Percentiles rank a stretch among this genome's conserved stretches.
phyloP scores from a whole-genome alignment of 2,797 vertebrate species.

The Hapalemur alaotrensis region DNA sequence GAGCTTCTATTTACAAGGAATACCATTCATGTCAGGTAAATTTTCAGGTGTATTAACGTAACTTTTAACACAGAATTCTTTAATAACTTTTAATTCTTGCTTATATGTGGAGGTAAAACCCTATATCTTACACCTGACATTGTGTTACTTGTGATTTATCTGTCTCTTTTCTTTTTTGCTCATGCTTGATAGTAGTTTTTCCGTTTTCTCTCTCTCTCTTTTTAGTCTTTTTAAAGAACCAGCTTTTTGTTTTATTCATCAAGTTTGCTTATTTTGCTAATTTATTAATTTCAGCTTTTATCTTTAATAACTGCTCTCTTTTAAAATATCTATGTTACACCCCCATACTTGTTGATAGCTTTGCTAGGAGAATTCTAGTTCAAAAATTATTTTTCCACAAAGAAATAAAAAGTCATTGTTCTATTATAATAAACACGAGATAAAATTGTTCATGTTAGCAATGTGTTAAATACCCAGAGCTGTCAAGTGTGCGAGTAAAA shows the following conservation, averaged over 20 bases:
- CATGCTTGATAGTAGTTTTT: background rate
- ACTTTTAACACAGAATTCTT: background rate
- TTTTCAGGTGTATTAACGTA: background rate
- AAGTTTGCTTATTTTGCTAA: background rate
- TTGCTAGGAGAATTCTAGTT: constrained; percentile 1
- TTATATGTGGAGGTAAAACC: background rate
- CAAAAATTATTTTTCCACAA: background rate
- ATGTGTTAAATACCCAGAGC: background rate
- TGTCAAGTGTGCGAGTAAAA: background rate
- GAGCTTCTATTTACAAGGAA: background rate
- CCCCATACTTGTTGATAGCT: background rate
- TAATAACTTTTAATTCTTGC: constrained; percentile 4
- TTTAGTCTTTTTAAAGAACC: background rate
- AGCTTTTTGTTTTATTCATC: constrained; percentile 18
- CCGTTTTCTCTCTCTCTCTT: background rate
- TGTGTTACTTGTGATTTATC: background rate
- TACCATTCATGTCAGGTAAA: background rate
- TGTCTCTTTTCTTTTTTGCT: background rate
- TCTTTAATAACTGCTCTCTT: background rate
- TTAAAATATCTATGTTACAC: background rate
- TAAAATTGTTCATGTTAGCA: background rate
- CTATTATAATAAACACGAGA: background rate
- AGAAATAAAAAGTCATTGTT: constrained; percentile 9
- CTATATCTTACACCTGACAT: background rate
- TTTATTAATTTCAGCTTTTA: background rate